Conservation (phyloP, 2,113 vertebrate genomes). For the Seriola dumerili region DNA sequence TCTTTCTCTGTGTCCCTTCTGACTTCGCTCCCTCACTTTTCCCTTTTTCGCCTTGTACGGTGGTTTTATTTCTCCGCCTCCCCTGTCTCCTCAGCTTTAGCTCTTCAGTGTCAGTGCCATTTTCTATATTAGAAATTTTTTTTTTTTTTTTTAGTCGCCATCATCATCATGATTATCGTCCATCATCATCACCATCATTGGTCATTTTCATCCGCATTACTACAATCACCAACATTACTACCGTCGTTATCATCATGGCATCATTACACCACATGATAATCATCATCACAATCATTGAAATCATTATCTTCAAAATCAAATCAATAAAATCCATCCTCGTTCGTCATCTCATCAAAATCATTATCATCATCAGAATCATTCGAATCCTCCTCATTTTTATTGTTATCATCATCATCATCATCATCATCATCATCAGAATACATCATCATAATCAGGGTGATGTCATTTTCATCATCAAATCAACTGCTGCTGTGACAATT, state of each 20-base stretch:
- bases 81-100: slow-evolving; percentile 11
- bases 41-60: neutral
- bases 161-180: neutral
- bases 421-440: neutral
- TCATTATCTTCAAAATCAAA: neutral
- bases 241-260: neutral
- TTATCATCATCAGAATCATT: neutral
- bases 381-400: neutral
- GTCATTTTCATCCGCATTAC: neutral
- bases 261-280: neutral
- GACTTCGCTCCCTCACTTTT: slow-evolving; percentile 27
- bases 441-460: slow-evolving; percentile 1
- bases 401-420: neutral
- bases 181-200: neutral
- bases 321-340: neutral
- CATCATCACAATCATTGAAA: neutral
- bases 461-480: neutral
- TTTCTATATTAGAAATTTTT: neutral
- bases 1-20: slow-evolving; percentile 49
- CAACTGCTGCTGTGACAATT: slow-evolving; percentile 7
- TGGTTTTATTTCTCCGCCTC: slow-evolving; percentile 5
- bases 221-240: neutral
- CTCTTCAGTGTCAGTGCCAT: neutral
- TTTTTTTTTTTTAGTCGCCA: neutral
- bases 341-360: neutral